Base-by-base conservation (phyloP, 30 jellyfish, hydroid and myxozoan species). In the Aurelia coerulea region DNA sequence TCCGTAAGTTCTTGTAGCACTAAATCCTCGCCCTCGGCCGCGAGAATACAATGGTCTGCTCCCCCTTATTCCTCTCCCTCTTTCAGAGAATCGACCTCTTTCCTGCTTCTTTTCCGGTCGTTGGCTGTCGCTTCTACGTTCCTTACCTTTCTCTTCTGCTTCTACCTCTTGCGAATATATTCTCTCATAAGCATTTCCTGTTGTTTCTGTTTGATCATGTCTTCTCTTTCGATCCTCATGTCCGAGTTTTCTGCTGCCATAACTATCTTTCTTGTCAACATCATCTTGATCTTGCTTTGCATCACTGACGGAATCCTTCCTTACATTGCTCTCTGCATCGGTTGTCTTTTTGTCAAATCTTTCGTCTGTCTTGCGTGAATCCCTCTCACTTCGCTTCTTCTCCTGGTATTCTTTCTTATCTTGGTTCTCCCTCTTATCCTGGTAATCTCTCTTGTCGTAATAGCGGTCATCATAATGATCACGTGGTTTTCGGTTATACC, bases 161-260 rank as follows among this genome's bases (percentile, higher is more conserved):
- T 65, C 91, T 18, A 68, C 91, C 32, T 90, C 91, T 65, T 73
- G 86, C 11, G 69, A 68, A 53, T 89, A 74, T 16, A 68, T 53
- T 76, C 19, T 65, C 53, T 72, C 74, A 46, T 74, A 54, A 16
- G 90, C 81, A 50, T 8, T 54, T 31, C 37, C 69, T 37, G 78
- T 34, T 19, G 51, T 71, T 68, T 70, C 92, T 0, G 85, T 67
- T 33, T 90, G 94, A 5, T 81, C 91, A 63, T 84, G 88, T 32
- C 82, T 73, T 51, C 93, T 74, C 63, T 84, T 84, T 6, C 93
- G 87, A 46, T 74, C 93, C 10, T 84, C 93, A 60, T 5, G 29
- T 46, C 60, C 78, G 18, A 87, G 69, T 62, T 67, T 67, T 41
- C 74, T 86, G 35, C 78, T 70, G 23, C 71, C 95, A 33, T 51